phyloP scores from a whole-genome alignment of 2,888 invertebrate species.

The Tinea pellionella region DNA sequence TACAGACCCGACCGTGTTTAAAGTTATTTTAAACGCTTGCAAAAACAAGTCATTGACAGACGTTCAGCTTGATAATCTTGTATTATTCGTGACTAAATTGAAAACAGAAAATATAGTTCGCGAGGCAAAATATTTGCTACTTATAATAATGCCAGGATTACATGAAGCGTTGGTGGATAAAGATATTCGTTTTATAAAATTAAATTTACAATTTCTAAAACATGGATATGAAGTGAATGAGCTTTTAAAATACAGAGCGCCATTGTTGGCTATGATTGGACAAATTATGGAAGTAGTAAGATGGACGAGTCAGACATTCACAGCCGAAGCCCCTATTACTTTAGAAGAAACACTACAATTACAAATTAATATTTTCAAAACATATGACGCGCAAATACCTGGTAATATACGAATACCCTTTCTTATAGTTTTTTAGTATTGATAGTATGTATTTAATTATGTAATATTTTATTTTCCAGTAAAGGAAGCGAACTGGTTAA shows the following conservation, averaged over 20 bases:
- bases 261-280: constrained; percentile 49
- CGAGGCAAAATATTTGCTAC: constrained; percentile 36
- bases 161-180: constrained; percentile 37
- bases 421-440: not conserved
- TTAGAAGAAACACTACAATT: constrained; percentile 37
- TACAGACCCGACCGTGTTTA: constrained; percentile 42
- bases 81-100: constrained; percentile 37
- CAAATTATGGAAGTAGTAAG: constrained; percentile 45
- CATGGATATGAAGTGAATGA: constrained; percentile 27
- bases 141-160: constrained; percentile 49
- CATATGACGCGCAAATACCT: constrained; percentile 35
- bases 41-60: constrained; percentile 30
- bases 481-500: constrained; percentile 48
- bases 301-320: constrained; percentile 43
- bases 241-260: constrained; percentile 41
- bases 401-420: constrained; percentile 25
- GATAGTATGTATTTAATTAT: not conserved
- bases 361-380: constrained; percentile 34
- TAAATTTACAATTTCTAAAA: constrained; percentile 35
- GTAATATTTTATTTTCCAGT: constrained; percentile 26
- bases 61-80: constrained; percentile 32
- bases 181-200: constrained; percentile 30
- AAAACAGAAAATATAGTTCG: constrained; percentile 34
- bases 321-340: constrained; percentile 27
- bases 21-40: constrained; percentile 30